Base-by-base conservation (phyloP, 2,888 invertebrate species). In the Ashinkailepas kermadecensis region DNA sequence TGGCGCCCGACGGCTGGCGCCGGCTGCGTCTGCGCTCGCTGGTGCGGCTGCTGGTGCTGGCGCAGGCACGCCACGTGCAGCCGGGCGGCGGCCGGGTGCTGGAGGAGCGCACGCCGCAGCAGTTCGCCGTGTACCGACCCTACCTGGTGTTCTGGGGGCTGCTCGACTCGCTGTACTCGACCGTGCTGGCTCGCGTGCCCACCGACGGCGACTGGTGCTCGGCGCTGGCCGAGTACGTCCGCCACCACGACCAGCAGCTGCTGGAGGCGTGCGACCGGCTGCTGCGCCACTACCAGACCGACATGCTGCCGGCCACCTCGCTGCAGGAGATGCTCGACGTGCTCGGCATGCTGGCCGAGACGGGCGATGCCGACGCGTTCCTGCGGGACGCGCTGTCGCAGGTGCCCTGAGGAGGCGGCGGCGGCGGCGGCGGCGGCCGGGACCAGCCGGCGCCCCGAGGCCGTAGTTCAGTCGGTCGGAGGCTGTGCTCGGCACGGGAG, bases 291-390 rank as follows among this genome's bases (percentile, higher is more conserved):
- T 94, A 96, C 85, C 94, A 95, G 74, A 95, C 96, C 86, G 96
- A 97, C 88, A 90, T 96, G 86, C 89, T 97, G 85, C 95, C 96
- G 15, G 95, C 96, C 89, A 91, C 95, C 83, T 94, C 95, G 23
- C 94, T 97, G 88, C 91, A 91, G 12, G 97, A 98, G 89, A 95
- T 95, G 90, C 95, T 94, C 88, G 97, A 97, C 91, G 95, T 96
- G 85, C 91, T 93, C 85, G 95, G 96, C 91, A 87, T 87, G 89
- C 87, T 81, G 81, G 39, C 80, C 21, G 78, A 80, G 57, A 67
- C n/a, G 57, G n/a, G 70, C 58, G 39, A 56, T 1, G 56, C 79
- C 18, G 79, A 79, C 18, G 57, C 79, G 23, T 79, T 79, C 58
- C 58, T 79, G 58, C 58, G 58, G 15, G 79, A 79, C n/a, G 58